A percentile compares a stretch with the other conserved stretches of the same genome.
These are phyloP conservation scores for Himalopsyche anomala DNA, from an alignment of 2,888 invertebrate genomes.

Conservation along the genomic window DNA sequence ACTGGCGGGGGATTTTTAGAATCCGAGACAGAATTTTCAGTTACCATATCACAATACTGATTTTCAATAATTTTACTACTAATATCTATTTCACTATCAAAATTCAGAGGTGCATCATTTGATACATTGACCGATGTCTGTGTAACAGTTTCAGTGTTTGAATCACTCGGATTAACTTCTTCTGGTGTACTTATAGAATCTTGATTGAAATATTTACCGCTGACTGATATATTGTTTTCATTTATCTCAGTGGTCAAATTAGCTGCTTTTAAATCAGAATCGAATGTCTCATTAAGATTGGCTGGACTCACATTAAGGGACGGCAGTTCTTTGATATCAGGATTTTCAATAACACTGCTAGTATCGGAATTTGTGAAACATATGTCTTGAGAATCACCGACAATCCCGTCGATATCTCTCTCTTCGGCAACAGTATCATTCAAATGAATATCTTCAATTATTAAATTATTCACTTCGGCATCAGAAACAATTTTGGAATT, in stretches of 20 bases:
- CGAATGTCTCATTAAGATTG: background rate
- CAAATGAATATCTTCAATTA: background rate
- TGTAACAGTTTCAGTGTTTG: background rate
- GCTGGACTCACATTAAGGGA: background rate
- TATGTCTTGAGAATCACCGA: background rate
- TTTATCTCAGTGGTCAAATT: slow-evolving; percentile 1
- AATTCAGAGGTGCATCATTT: background rate
- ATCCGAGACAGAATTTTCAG: background rate
- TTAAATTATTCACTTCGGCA: background rate
- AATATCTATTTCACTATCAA: background rate
- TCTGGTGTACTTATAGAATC: background rate
- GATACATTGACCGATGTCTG: background rate
- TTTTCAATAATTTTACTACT: background rate
- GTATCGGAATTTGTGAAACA: slow-evolving; percentile 9
- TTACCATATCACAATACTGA: background rate
- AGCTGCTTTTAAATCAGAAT: background rate
- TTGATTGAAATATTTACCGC: background rate
- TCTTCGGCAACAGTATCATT: background rate
- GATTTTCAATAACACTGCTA: slow-evolving; percentile 17
- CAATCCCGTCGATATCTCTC: background rate
- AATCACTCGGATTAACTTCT: background rate
- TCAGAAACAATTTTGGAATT: background rate
- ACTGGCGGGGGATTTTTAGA: background rate
- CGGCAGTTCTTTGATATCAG: background rate
- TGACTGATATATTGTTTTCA: background rate